Percentiles rank a stretch among this genome's conserved stretches.
phyloP scores from a whole-genome alignment of 2,113 vertebrate genomes.

The Pithys albifrons region DNA sequence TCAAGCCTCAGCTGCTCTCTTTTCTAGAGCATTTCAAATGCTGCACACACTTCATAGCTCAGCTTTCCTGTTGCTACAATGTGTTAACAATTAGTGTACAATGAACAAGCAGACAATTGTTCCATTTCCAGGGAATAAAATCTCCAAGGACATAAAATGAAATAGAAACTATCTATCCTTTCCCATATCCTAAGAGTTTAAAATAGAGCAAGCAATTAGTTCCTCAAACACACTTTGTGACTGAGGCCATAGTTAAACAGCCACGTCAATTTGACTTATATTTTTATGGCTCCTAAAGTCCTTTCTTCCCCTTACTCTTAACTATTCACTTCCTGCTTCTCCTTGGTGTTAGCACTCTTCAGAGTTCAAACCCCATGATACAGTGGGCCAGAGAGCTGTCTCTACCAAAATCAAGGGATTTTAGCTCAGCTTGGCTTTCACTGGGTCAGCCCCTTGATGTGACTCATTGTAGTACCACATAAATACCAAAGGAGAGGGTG shows the following conservation, averaged over 20 bases:
- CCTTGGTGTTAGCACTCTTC: background rate
- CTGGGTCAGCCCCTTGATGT: background rate
- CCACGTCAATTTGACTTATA: background rate
- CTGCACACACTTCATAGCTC: background rate
- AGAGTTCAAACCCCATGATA: background rate
- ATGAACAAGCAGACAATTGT: conserved; percentile 48
- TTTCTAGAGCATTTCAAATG: background rate
- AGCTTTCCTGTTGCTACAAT: conserved; percentile 20
- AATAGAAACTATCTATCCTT: conserved; percentile 10
- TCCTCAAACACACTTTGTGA: background rate
- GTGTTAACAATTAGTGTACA: conserved; percentile 54
- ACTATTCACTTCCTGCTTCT: background rate
- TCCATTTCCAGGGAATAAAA: conserved; percentile 53
- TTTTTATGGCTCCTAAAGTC: background rate
- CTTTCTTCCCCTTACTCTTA: background rate
- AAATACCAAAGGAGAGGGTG: conserved; percentile 51
- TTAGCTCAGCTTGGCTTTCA: background rate
- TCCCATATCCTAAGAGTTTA: background rate
- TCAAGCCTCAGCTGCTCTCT: background rate
- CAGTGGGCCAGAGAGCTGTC: background rate
- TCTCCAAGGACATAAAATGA: conserved; percentile 2
- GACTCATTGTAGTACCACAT: conserved; percentile 31
- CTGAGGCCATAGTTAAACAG: background rate
- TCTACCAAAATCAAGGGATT: background rate
- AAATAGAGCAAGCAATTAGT: background rate